Base-by-base conservation (phyloP, 2,888 invertebrate species). In the Hydriomena furcata region DNA sequence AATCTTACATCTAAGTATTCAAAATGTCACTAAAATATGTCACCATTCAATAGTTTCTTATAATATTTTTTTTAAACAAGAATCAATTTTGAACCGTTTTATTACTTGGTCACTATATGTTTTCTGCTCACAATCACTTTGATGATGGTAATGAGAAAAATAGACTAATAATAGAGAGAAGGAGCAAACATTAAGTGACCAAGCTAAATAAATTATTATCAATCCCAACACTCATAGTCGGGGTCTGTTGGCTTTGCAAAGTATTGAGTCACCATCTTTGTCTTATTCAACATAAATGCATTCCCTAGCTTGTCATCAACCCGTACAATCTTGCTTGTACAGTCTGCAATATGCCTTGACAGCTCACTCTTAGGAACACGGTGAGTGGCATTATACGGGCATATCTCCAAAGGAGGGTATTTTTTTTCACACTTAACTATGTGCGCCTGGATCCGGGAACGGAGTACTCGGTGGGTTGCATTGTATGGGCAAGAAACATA, bases 311-410 rank as follows among this genome's bases (percentile, higher is more conserved):
- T 52, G 52, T 37, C 0, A 32, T 17, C 17, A 17, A 17, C 4
- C 2, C 37, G 0, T 11, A 68, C 69, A 8, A 70, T 43, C 27
- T 58, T 59, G 0, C 69, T 53, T 0, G 76, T 71, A 35, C 82
- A 81, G 1, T 52, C 45, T 0, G 12, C 4, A 0, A 77, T 53
- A 34, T 84, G 84, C 0, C 8, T 58, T 28, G 62, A 63, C 21
- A 87, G 56, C 52, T 91, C 84, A 0, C 71, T 69, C 12, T 83
- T 76, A 0, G 91, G 81, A 11, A 88, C 65, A 0, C 91, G 75
- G 10, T 45, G 58, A 93, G 93, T 84, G 0, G 87, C 85, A 43
- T 93, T 93, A 55, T 91, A 93, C 0, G 92, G 92, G 42, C 93
- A 93, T 1, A 84, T 82, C 1, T 71, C 65, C 0, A 81, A 62